Conservation (phyloP, 1,140 invertebrate species). For the Chrysopa pallens region DNA sequence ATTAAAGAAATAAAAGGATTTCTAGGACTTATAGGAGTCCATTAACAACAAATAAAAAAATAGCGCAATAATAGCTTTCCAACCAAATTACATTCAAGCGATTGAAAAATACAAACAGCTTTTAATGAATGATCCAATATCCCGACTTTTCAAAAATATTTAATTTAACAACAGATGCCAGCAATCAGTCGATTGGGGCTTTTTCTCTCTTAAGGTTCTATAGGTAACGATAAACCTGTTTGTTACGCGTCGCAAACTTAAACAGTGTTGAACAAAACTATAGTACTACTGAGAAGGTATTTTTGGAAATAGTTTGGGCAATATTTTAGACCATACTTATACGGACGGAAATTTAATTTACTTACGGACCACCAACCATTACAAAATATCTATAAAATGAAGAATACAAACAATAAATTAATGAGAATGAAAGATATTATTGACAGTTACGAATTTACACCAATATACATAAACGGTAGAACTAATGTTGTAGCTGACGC, state of each 20-base stretch:
- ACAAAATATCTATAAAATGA: background rate
- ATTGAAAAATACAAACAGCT: constrained; percentile 8
- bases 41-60: constrained; percentile 7
- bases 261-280: constrained; percentile 12
- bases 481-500: too few species aligned
- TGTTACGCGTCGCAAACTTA: constrained; percentile 12
- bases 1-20: constrained; percentile 7
- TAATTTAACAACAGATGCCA: constrained; percentile 18
- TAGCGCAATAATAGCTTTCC: constrained; percentile 7
- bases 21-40: constrained; percentile 9
- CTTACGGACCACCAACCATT: constrained; percentile 20
- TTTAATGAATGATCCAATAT: constrained; percentile 11
- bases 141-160: constrained; percentile 17
- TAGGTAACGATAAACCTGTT: constrained; percentile 10
- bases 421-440: too few species aligned
- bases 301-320: constrained; percentile 19
- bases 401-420: too few species aligned
- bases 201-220: constrained; percentile 12
- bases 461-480: too few species aligned
- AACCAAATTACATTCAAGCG: constrained; percentile 6
- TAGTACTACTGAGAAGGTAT: constrained; percentile 13
- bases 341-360: constrained; percentile 14
- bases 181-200: constrained; percentile 17
- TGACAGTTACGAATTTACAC: too few species aligned
- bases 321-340: constrained; percentile 19